These are phyloP conservation scores for Hyphantria cunea DNA, from an alignment of 1,140 invertebrate species.

Conservation along the genomic window DNA sequence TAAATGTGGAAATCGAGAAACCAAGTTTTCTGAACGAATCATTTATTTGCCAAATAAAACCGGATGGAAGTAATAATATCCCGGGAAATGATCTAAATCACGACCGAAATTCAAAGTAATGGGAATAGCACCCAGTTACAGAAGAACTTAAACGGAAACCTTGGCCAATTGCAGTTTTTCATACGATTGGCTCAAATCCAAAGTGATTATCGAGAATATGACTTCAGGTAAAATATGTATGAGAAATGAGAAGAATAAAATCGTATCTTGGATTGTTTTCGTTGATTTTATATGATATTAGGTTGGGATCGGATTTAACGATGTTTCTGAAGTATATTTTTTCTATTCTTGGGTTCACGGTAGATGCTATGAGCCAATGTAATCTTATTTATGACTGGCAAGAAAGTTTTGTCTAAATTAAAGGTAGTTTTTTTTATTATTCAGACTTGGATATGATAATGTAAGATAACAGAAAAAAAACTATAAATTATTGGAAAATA, in stretches of 20 bases:
- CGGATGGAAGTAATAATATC: neutral
- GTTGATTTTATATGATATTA: slow-evolving; percentile 33
- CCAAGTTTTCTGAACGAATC: no score
- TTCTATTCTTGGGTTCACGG: slow-evolving; percentile 4
- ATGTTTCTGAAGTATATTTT: slow-evolving; percentile 15
- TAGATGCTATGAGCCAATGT: slow-evolving; percentile 6
- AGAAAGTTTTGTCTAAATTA: slow-evolving; percentile 2
- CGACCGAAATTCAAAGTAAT: slow-evolving; percentile 5
- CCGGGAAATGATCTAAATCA: neutral
- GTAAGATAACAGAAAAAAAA: neutral
- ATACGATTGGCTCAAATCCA: slow-evolving; percentile 27
- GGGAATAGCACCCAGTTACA: slow-evolving; percentile 1
- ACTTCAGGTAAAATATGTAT: slow-evolving; percentile 31
- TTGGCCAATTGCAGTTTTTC: slow-evolving; percentile 20
- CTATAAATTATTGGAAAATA: no score
- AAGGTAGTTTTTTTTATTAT: no score
- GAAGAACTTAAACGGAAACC: slow-evolving; percentile 9
- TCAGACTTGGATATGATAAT: no score
- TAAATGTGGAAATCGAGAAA: no score
- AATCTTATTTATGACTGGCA: slow-evolving; percentile 11
- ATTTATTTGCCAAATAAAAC: no score
- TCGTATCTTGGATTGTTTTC: slow-evolving; percentile 30
- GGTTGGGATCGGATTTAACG: slow-evolving; percentile 11
- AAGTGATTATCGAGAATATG: slow-evolving; percentile 17
- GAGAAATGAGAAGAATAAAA: slow-evolving; percentile 34